Evolutionary conservation across 2,797 vertebrate genomes (phyloP).

Genomic region (Glyptemys insculpta): DNA sequence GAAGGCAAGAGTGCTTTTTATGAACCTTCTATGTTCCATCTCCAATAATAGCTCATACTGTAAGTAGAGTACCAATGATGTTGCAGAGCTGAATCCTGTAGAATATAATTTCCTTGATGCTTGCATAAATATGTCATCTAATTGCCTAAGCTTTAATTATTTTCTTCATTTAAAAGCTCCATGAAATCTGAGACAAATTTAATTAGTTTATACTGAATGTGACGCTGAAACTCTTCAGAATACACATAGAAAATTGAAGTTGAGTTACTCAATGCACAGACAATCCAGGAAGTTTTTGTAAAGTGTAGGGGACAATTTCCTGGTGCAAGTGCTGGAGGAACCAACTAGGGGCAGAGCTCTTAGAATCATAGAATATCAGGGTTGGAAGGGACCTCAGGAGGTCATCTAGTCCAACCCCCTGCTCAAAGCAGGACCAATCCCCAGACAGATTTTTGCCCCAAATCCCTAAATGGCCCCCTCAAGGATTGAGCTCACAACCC

Average conservation of each 20-base stretch:
- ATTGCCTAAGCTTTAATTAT: neutral
- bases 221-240: neutral
- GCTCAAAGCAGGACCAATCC: too few relatives aligned
- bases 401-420: too few relatives aligned
- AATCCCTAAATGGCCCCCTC: too few relatives aligned
- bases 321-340: too few relatives aligned
- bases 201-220: neutral
- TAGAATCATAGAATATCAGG: too few relatives aligned
- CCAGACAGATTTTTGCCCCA: too few relatives aligned
- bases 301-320: too few relatives aligned
- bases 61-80: neutral
- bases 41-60: neutral
- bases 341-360: too few relatives aligned
- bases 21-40: neutral
- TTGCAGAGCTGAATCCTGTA: neutral
- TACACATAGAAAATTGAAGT: neutral
- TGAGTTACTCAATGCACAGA: neutral
- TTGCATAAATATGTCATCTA: neutral
- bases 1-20: neutral
- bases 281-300: too few relatives aligned
- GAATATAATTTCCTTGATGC: neutral
- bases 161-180: conserved; percentile 12
- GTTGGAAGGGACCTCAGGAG: too few relatives aligned
- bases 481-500: too few relatives aligned
- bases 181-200: neutral